Evolutionary conservation across 2,888 invertebrate genomes (phyloP), one percentile per base, ranked within the genome.

Genomic region (Teleiodes luculella): DNA sequence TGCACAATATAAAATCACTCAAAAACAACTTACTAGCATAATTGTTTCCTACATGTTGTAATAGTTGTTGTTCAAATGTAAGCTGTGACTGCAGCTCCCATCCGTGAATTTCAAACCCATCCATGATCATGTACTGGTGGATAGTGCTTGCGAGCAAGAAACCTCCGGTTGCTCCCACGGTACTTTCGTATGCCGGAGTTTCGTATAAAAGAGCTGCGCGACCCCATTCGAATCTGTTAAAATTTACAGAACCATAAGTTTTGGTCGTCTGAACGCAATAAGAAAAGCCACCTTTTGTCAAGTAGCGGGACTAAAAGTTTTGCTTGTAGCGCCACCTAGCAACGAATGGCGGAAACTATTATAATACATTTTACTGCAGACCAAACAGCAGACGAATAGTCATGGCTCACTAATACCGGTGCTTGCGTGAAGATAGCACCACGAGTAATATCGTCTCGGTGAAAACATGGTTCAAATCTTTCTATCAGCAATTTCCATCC

Each of bases 121-220:
- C 76, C 1, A 68, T 66, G 5, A 86, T 78, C 83, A 91, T 85
- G 65, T 78, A 85, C 63, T 93, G 91, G 49, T 95, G 94, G 60
- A 97, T 80, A 0, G 94, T 93, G 58, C 92, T 92, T 85, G 95
- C 94, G 78, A 95, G 91, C 16, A 97, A 87, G 64, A 93, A 93
- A 64, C 97, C 97, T 5, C 95, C 95, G 58, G 92, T 91, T 10
- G 86, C 84, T 0, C 96, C 96, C 6, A 92, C 94, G 0, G 92
- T 86, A 64, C 92, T 90, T 41, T 86, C 81, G 67, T 93, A 94
- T 0, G 94, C 95, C 57, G 93, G 90, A 10, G 93, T 92, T 64
- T 96, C 94, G 79, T 96, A 97, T 61, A 97, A 83, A 55, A 96
- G 84, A 41, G 94, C 92, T 0, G 94, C 87, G 63, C 93, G 94